Conservation (phyloP, 2,113 vertebrate species). For the Raja brachyura region DNA sequence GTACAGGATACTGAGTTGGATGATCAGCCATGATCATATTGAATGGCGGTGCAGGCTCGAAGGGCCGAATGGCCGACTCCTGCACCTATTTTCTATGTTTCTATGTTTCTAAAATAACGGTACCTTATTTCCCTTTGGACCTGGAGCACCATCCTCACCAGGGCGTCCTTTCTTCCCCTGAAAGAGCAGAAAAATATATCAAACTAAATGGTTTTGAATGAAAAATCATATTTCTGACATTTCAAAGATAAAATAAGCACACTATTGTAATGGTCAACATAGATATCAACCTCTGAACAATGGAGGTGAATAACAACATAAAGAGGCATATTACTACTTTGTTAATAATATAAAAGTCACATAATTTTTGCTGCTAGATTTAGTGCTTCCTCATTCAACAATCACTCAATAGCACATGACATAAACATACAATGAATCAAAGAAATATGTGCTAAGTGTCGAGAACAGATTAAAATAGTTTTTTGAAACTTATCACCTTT, state of each 20-base stretch:
- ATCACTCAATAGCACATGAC: neutral
- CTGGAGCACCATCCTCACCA: constrained; percentile 69
- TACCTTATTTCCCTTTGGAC: constrained; percentile 77
- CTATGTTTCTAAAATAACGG: too few relatives aligned
- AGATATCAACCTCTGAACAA: neutral
- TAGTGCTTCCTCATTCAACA: neutral
- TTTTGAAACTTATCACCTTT: neutral
- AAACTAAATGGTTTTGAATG: neutral
- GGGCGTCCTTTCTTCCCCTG: constrained; percentile 80
- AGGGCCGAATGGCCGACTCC: too few relatives aligned
- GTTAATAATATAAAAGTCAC: neutral
- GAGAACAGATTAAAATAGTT: neutral
- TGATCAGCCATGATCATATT: too few relatives aligned
- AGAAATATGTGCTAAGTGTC: neutral
- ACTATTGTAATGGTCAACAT: neutral
- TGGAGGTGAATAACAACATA: neutral
- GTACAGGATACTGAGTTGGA: too few relatives aligned
- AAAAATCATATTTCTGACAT: neutral
- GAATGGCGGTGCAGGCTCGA: too few relatives aligned
- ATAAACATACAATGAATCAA: neutral
- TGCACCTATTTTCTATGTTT: too few relatives aligned
- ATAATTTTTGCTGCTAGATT: neutral
- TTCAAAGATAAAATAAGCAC: neutral
- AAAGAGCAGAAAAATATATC: constrained; percentile 28
- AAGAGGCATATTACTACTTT: neutral